Evolutionary conservation across 1,140 invertebrate species (phyloP), one percentile per base, ranked within the genome.

Genomic region (Holcopasites calliopsidis): DNA sequence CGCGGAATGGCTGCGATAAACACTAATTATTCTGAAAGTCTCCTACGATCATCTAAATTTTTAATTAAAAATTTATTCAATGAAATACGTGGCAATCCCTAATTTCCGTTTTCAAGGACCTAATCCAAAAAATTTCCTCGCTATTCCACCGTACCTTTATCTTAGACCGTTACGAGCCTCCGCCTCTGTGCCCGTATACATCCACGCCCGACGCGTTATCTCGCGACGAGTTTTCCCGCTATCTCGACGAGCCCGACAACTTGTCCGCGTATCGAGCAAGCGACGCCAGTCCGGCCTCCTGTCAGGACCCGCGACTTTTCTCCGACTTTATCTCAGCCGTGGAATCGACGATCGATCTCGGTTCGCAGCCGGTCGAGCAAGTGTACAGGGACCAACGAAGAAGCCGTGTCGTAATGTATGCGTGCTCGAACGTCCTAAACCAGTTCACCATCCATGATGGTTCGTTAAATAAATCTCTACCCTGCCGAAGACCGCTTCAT

Each of bases 281-380:
- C 28, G 47, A 49, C 64, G 42, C 55, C 61, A 74, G 61, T 52
- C 57, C 40, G 68, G n/a, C 44, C 16, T 18, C 44, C 69, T 82
- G 80, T 77, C 80, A 69, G 26, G 31, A 35, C 16, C 33, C 26
- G 35, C 44, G 57, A 62, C 61, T 80, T 77, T 80, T 75, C 72
- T 54, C 64, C 66, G 42, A 61, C 47, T 49, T 82, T 82, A 82
- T 82, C 80, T 77, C n/a, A 69, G n/a, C 66, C 8, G 16, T 7
- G 16, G 33, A 16, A 81, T 54, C 68, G 35, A 54, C 62, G 75
- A 82, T 82, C 79, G 80, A 81, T 81, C 75, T 77, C 58, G 64
- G 74, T 69, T 52, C 74, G 50, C 68, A 68, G 75, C 58, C 42
- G 62, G 23, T 16, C 38, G 28, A n/a, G 40, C 21, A 35, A 60